Percentiles rank a stretch among this genome's conserved stretches.
phyloP scores from a whole-genome alignment of 2,888 invertebrate species.

The Watsonalla binaria region DNA sequence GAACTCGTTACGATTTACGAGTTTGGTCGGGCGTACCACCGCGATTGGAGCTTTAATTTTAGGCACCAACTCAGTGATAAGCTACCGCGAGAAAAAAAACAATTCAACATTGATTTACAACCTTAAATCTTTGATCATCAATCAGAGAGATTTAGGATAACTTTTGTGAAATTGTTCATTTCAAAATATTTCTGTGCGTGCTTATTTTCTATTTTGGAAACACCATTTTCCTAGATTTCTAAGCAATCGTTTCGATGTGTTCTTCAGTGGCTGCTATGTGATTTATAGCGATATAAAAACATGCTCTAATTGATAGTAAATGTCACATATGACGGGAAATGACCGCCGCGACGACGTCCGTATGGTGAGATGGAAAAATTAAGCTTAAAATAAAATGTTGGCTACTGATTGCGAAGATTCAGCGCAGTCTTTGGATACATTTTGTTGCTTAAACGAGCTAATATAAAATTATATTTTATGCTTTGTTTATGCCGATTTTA shows the following conservation, averaged over 20 bases:
- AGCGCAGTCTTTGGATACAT: background rate
- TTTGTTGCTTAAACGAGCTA: background rate
- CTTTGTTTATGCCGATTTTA: too few species aligned
- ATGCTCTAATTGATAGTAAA: constrained; percentile 2
- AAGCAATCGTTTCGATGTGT: background rate
- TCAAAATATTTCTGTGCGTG: background rate
- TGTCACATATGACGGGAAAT: background rate
- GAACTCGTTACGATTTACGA: constrained; percentile 76
- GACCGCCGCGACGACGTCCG: background rate
- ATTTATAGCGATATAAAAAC: constrained; percentile 1
- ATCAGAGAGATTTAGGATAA: background rate
- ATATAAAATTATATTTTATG: background rate
- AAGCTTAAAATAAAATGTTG: background rate
- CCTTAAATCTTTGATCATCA: background rate
- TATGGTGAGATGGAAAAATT: constrained; percentile 1
- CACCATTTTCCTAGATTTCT: constrained; percentile 1
- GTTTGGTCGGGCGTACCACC: constrained; percentile 51
- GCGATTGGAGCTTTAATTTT: constrained; percentile 66
- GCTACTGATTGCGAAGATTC: background rate
- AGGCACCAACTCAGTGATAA: constrained; percentile 41
- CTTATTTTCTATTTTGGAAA: background rate
- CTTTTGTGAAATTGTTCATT: background rate
- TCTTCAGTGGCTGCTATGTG: background rate
- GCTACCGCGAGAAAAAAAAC: constrained; percentile 29
- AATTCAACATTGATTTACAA: background rate